Percentiles rank a stretch among this genome's conserved stretches.
Evolutionary conservation across 2,888 invertebrate genomes (phyloP).

Genomic region (Cryptops parisi): DNA sequence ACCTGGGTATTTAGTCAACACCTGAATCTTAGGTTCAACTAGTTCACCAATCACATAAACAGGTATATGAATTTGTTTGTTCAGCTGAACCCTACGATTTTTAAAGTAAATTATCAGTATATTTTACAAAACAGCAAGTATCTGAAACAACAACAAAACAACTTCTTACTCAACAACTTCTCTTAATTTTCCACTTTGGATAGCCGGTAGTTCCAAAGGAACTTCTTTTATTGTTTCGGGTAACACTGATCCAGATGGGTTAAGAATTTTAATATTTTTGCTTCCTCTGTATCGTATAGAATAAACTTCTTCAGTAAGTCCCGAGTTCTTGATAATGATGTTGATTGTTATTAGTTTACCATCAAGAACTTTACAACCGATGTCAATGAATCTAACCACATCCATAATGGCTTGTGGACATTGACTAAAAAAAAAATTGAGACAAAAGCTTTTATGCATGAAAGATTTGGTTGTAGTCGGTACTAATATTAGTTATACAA

Average conservation of each 20-base stretch:
- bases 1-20: not conserved
- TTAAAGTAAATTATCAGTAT: not conserved
- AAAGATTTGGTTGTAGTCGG: too few species aligned
- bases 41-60: not conserved
- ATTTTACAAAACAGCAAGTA: not conserved
- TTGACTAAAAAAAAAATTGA: too few species aligned
- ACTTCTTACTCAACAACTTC: not conserved
- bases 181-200: not conserved
- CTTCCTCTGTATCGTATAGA: not conserved
- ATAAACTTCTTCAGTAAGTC: not conserved
- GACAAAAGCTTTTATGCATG: too few species aligned
- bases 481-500: too few species aligned
- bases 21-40: not conserved
- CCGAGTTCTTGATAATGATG: not conserved
- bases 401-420: not conserved
- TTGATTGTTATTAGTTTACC: not conserved
- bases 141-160: not conserved
- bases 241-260: not conserved
- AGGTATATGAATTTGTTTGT: not conserved
- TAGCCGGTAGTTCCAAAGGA: not conserved
- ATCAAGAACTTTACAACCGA: not conserved
- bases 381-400: not conserved
- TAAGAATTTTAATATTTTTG: not conserved
- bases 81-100: not conserved
- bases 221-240: not conserved